Evolutionary conservation across 2,113 vertebrate species (phyloP).

Genomic region (Dipodomys merriami): DNA sequence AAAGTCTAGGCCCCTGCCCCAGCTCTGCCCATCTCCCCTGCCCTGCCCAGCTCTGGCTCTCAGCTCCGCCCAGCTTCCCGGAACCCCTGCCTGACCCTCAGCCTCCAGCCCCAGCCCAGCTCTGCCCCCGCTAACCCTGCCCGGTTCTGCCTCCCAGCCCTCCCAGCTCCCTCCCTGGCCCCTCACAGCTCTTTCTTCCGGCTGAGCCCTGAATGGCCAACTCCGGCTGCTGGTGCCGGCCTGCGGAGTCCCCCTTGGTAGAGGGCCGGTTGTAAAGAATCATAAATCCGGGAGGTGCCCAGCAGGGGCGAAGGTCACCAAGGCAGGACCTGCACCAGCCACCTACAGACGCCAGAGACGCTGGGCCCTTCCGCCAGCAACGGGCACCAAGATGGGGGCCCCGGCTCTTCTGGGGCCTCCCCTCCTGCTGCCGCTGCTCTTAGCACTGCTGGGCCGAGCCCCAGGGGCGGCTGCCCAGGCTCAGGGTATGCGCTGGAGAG

Average conservation of each 20-base stretch:
- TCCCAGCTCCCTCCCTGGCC: not conserved
- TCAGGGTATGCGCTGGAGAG: not conserved
- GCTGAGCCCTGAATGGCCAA: not conserved
- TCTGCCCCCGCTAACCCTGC: not conserved
- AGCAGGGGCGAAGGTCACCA: slow-evolving; percentile 64
- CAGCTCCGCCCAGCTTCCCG: no score
- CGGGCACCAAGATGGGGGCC: not conserved
- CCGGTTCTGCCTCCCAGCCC: not conserved
- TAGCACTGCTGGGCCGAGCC: not conserved
- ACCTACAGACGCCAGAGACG: not conserved
- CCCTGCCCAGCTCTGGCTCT: not conserved
- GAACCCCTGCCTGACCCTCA: not conserved
- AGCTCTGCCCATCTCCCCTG: not conserved
- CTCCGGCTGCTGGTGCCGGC: not conserved
- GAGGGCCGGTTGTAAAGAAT: not conserved
- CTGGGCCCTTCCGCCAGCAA: not conserved
- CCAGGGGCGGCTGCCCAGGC: not conserved
- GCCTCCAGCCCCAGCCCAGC: not conserved
- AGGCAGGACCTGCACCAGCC: not conserved
- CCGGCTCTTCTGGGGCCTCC: slow-evolving; percentile 3
- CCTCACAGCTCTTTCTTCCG: not conserved
- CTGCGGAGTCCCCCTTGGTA: slow-evolving; percentile 55
- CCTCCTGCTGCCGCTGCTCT: not conserved
- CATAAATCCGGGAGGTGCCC: slow-evolving; percentile 68
- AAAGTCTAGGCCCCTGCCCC: not conserved